phyloP scores from a whole-genome alignment of 2,888 invertebrate genomes.

The Boloria euphrosyne region DNA sequence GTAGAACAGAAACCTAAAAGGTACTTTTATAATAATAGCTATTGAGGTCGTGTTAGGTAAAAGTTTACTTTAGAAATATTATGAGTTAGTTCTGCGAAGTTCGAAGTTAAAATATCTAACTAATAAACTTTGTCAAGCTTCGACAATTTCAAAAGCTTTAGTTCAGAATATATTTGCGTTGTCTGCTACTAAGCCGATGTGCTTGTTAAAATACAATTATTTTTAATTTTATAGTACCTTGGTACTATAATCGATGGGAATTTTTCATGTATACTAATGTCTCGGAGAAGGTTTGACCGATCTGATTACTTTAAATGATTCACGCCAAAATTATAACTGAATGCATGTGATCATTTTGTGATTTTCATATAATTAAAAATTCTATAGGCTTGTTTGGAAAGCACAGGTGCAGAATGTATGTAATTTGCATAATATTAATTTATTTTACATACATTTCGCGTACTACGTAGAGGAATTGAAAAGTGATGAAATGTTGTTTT shows the following conservation, averaged over 20 bases:
- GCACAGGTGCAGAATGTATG: not conserved
- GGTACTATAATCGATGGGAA: no score
- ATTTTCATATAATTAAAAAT: no score
- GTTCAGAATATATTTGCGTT: not conserved
- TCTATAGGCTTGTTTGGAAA: not conserved
- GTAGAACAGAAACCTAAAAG: not conserved
- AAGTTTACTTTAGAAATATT: conserved; percentile 15
- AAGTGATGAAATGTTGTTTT: no score
- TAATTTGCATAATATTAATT: conserved; percentile 10
- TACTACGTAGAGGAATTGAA: no score
- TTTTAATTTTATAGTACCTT: no score
- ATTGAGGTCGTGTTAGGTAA: conserved; percentile 7
- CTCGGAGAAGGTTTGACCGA: no score
- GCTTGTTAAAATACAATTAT: no score
- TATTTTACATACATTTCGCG: not conserved
- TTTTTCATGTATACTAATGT: no score
- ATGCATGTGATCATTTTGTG: no score
- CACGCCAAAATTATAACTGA: no score
- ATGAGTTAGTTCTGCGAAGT: conserved; percentile 4
- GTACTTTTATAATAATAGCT: conserved; percentile 1
- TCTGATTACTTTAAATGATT: no score
- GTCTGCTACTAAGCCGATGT: no score
- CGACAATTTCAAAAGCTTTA: conserved; percentile 5
- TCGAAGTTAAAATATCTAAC: conserved; percentile 7
- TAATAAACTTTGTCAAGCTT: conserved; percentile 8